Evolutionary conservation across 2,113 vertebrate genomes (phyloP), one percentile per base, ranked within the genome.

Genomic region (Cephalopholis sonnerati): DNA sequence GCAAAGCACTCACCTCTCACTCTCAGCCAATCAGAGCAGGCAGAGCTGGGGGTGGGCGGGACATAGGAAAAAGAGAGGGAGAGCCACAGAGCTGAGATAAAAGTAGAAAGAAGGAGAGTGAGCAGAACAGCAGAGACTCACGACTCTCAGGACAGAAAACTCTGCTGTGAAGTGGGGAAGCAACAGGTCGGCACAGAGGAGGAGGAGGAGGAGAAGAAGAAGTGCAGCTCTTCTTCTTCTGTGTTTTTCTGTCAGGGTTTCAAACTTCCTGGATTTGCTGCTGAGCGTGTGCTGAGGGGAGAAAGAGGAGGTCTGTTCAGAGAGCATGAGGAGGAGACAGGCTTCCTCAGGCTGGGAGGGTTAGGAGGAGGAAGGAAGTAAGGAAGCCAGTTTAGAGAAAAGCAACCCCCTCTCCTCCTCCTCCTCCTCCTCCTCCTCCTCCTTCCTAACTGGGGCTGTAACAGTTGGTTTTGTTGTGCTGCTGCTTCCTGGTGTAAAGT

Each of bases 221-320:
- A 12, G 46, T 36, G 32, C 32, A 1, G 50, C 12, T 46, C 25
- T 36, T 53, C 55, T 66, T 57, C 48, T 50, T 50, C 48, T 39
- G 36, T 44, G 51, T 44, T 11, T 74, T 84, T 79, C 65, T 79
- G 27, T 50, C 41, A 64, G 59, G 63, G 48, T 54, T 72, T 17
- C 69, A 91, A 81, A 92, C 92, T 95, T 94, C 87, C 92, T 94
- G 93, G 91, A 91, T 74, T 63, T 64, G 18, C 13, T 70, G 75
- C 1, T 61, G 67, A 64, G 59, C 29, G 70, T 18, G 48, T 55
- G 57, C 44, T 44, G 65, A 4, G 76, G 17, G 46, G 2, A 64
- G 73, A 59, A 4, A 72, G 71, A 84, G 70, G 24, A 74, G 57
- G 70, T 53, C 54, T 50, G 73, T 41, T 77, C 55, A 25, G 61